phyloP scores from a whole-genome alignment of 2,888 invertebrate genomes.

The Acronicta psi region DNA sequence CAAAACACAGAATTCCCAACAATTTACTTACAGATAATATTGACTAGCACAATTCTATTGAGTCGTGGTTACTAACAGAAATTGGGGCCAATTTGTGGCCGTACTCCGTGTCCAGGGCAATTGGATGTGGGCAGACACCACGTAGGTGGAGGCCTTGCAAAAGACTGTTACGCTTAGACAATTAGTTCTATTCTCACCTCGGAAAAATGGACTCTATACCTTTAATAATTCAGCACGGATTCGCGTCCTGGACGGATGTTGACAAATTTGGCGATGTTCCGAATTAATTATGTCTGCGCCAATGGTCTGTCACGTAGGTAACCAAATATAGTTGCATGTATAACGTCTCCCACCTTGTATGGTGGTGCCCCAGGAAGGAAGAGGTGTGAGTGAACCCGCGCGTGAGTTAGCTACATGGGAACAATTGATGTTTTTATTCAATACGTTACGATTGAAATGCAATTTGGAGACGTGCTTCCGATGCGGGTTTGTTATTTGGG shows the following conservation, averaged over 20 bases:
- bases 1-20: conserved; percentile 39
- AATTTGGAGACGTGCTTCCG: conserved; percentile 80
- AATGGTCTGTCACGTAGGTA: conserved; percentile 82
- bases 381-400: conserved; percentile 81
- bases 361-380: conserved; percentile 82
- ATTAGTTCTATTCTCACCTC: conserved; percentile 62
- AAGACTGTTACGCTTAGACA: conserved; percentile 79
- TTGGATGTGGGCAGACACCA: conserved; percentile 85
- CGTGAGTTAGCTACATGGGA: conserved; percentile 58
- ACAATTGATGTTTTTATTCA: conserved; percentile 69
- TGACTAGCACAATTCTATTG: conserved; percentile 54
- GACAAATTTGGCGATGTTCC: conserved; percentile 80
- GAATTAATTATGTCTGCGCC: conserved; percentile 80
- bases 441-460: conserved; percentile 74
- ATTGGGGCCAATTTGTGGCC: conserved; percentile 78
- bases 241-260: conserved; percentile 67
- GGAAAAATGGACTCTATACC: conserved; percentile 72
- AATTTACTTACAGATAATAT: conserved; percentile 48
- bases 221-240: conserved; percentile 71
- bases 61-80: conserved; percentile 55
- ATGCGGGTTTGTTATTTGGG: conserved; percentile 66
- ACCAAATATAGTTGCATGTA: conserved; percentile 81
- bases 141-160: conserved; percentile 86
- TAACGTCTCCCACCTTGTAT: conserved; percentile 77
- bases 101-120: conserved; percentile 71